Conservation (phyloP, 2,113 vertebrate species). For the Crotalus helleri region DNA sequence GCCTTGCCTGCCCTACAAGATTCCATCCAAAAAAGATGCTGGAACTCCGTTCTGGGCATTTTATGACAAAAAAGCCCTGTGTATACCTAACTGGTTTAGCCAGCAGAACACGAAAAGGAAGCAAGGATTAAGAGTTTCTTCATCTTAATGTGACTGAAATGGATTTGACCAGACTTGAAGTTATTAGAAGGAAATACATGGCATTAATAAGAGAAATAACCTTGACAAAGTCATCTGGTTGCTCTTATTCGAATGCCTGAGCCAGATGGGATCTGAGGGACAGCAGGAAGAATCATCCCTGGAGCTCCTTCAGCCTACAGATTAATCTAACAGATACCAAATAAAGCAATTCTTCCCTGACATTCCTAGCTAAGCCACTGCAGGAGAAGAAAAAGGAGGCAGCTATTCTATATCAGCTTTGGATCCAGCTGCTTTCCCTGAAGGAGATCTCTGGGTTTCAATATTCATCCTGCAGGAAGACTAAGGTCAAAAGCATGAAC, state of each 20-base stretch:
- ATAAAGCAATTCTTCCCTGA: background rate
- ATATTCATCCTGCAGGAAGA: background rate
- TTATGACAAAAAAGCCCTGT: background rate
- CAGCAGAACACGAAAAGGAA: background rate
- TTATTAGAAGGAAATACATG: background rate
- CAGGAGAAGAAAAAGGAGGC: background rate
- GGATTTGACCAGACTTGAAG: background rate
- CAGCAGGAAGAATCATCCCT: background rate
- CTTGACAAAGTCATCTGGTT: background rate
- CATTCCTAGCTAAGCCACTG: background rate
- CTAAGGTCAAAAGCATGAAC: conserved; percentile 1
- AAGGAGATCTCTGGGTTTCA: conserved; percentile 4
- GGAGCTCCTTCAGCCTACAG: background rate
- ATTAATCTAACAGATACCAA: conserved; percentile 2
- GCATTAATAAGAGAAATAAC: background rate
- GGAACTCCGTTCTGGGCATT: no score
- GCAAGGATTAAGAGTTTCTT: background rate
- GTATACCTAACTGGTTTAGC: background rate
- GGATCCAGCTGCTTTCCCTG: conserved; percentile 6
- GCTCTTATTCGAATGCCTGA: background rate
- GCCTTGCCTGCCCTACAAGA: no score
- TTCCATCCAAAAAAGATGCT: no score
- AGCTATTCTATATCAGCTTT: background rate
- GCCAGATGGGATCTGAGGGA: background rate
- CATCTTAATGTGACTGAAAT: background rate